Evolutionary conservation across 2,888 invertebrate species (phyloP), one percentile per base, ranked within the genome.

Genomic region (Scaptomyza reducta): DNA sequence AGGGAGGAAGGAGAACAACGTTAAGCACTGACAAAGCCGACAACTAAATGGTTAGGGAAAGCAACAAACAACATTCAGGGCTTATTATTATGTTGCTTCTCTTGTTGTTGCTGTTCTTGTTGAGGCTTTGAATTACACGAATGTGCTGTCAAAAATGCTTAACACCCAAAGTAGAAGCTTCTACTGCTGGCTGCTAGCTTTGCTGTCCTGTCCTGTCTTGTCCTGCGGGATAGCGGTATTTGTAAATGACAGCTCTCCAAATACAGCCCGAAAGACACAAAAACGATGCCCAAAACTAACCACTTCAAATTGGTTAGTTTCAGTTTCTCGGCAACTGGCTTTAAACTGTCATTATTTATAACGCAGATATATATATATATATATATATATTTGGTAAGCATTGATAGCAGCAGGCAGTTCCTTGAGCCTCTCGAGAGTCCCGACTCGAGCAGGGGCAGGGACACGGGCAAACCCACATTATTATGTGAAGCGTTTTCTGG

Each of bases 81-180:
- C 47, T 61, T 38, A 58, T 27, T 35, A 27, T n/a, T 18, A 6
- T 29, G 49, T 6, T 41, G 38, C 27, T 53, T 31, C 16, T 53
- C 33, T 41, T 33, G 70, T 6, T 6, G 29, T n/a, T 54, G 38
- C 14, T 53, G 33, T 41, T 51, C 35, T 22, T 25, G 46, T 29
- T 42, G 42, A 44, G 67, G 67, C 81, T 74, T 81, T 78, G 81
- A 81, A 78, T 78, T 78, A 78, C 78, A 78, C 71, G 79, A 78
- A 78, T 81, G 79, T 78, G 71, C 82, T 78, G 78, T 78, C 78
- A 81, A 78, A 78, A 78, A 78, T 78, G 70, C 78, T 78, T 78
- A 78, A 78, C 78, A 81, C 79, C 63, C 65, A 55, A 41, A 72
- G 33, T 58, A 67, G 63, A 35, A 38, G 45, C 46, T 40, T 9